phyloP scores from a whole-genome alignment of 2,797 vertebrate genomes.

The Taenioides sp. region DNA sequence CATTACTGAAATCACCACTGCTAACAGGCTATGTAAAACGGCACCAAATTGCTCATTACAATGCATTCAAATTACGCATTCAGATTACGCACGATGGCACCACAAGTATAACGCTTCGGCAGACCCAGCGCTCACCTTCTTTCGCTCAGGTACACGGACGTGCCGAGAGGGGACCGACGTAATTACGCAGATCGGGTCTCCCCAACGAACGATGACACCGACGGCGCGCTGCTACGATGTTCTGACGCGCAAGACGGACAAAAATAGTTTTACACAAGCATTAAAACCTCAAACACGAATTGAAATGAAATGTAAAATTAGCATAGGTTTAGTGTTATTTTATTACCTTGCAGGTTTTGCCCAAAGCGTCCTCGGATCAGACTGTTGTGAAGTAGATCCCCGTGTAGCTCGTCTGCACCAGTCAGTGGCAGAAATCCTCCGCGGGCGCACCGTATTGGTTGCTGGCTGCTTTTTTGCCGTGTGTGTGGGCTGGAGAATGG shows the following conservation, averaged over 20 bases:
- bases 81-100: neutral
- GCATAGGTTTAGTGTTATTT: constrained; percentile 3
- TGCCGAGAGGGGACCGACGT: constrained; percentile 25
- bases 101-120: neutral
- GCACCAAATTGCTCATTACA: neutral
- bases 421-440: constrained; percentile 81
- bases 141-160: constrained; percentile 27
- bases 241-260: constrained; percentile 22
- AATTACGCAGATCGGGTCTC: constrained; percentile 32
- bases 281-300: neutral
- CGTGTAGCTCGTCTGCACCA: constrained; percentile 57
- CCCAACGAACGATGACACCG: constrained; percentile 34
- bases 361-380: constrained; percentile 54
- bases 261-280: neutral
- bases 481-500: constrained; percentile 86
- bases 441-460: constrained; percentile 81
- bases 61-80: neutral
- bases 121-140: constrained; percentile 55
- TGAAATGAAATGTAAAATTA: constrained; percentile 1
- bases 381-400: constrained; percentile 65
- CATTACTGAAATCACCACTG: too few species aligned
- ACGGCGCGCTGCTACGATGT: constrained; percentile 12
- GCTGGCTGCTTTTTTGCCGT: constrained; percentile 81
- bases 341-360: constrained; percentile 46
- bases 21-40: too few species aligned